These are phyloP conservation scores for Antennarius striatus DNA, from an alignment of 2,113 vertebrate genomes.

Conservation along the genomic window DNA sequence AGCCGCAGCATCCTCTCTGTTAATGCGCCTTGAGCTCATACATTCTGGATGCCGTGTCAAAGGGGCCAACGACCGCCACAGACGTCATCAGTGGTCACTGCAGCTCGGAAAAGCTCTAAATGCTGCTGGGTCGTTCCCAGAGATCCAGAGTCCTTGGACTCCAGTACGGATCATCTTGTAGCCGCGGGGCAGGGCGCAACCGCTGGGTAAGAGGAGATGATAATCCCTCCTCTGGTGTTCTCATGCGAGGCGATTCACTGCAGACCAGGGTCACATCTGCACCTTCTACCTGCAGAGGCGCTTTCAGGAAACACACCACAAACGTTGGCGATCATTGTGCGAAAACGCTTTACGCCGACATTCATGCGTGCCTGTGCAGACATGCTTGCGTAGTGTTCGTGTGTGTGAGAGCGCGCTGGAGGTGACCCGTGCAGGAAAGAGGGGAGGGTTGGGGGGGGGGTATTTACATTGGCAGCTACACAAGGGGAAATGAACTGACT, in stretches of 20 bases:
- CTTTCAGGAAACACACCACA: constrained; percentile 6
- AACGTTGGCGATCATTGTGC: not conserved
- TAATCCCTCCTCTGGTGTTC: constrained; percentile 62
- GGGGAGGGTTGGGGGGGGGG: constrained; percentile 55
- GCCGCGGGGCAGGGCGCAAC: constrained; percentile 85
- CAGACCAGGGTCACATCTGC: constrained; percentile 5
- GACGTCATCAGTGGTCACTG: constrained; percentile 19
- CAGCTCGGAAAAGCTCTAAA: constrained; percentile 36
- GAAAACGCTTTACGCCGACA: constrained; percentile 39
- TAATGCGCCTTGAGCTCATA: constrained; percentile 4
- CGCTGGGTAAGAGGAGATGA: constrained; percentile 72
- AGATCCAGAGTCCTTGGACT: constrained; percentile 15
- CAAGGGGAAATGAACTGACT: constrained; percentile 82
- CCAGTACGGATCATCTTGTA: constrained; percentile 55
- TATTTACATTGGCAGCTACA: constrained; percentile 84
- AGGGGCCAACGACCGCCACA: not conserved
- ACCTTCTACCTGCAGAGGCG: constrained; percentile 34
- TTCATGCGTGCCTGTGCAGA: constrained; percentile 53
- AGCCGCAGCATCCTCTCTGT: not conserved
- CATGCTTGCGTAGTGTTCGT: constrained; percentile 30
- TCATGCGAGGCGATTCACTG: constrained; percentile 12
- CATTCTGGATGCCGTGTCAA: constrained; percentile 17
- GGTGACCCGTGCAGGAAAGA: constrained; percentile 74
- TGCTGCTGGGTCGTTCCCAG: constrained; percentile 49
- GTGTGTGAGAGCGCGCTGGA: constrained; percentile 50